phyloP scores from a whole-genome alignment of 2,888 invertebrate genomes.

The Spicauda simplicius region DNA sequence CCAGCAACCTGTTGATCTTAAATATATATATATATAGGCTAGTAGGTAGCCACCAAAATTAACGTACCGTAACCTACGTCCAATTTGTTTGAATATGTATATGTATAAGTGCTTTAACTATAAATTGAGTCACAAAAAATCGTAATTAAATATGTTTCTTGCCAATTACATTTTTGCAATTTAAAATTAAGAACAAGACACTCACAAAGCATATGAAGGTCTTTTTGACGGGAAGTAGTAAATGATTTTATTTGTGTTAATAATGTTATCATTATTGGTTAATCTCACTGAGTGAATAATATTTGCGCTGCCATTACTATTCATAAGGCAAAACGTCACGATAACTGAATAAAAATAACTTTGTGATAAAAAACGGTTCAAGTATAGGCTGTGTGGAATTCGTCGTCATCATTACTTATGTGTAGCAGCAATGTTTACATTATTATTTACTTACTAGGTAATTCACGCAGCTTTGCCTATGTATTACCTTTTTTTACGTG shows the following conservation, averaged over 20 bases:
- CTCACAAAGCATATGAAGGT: not conserved
- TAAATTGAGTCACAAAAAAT: not conserved
- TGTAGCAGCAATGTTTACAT: too few relatives aligned
- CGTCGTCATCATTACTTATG: too few relatives aligned
- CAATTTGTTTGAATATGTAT: too few relatives aligned
- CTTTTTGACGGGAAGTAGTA: slow-evolving; percentile 1
- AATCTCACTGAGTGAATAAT: not conserved
- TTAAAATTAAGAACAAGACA: not conserved
- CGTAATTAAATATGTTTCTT: not conserved
- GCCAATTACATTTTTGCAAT: slow-evolving; percentile 2
- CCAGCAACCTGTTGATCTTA: too few relatives aligned
- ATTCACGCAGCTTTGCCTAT: too few relatives aligned
- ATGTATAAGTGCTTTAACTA: too few relatives aligned
- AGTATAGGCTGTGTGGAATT: too few relatives aligned
- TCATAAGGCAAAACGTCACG: not conserved
- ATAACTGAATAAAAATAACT: not conserved
- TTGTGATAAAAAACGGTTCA: not conserved
- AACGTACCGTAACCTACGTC: too few relatives aligned
- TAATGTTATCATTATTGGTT: slow-evolving; percentile 2
- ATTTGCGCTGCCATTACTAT: not conserved
- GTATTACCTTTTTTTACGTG: too few relatives aligned
- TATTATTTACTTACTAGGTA: too few relatives aligned
- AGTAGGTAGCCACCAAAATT: too few relatives aligned
- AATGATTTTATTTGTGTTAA: slow-evolving; percentile 3
- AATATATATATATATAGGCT: too few relatives aligned